Conservation (phyloP, 2,113 vertebrate species). For the Oryzias javanicus region DNA sequence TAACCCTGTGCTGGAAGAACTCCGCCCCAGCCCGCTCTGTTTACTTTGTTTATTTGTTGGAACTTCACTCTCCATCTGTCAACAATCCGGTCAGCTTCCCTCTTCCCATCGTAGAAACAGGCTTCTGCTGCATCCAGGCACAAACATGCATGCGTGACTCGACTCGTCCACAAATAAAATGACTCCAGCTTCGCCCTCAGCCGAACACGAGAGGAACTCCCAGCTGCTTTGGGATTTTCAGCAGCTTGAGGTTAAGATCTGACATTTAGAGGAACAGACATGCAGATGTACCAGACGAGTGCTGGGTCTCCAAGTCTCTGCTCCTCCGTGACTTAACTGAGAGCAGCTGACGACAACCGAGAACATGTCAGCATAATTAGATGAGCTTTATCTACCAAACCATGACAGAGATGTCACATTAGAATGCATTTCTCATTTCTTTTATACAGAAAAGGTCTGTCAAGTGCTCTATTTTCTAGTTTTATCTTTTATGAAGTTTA, state of each 20-base stretch:
- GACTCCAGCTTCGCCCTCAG: slow-evolving; percentile 48
- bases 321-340: background rate
- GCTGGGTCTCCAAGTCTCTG: background rate
- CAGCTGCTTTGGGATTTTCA: slow-evolving; percentile 62
- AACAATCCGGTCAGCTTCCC: slow-evolving; percentile 49
- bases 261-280: slow-evolving; percentile 25
- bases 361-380: too few species aligned
- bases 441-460: too few species aligned
- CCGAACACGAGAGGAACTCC: slow-evolving; percentile 55
- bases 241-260: slow-evolving; percentile 26
- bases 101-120: slow-evolving; percentile 48
- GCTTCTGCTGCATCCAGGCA: slow-evolving; percentile 46
- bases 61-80: slow-evolving; percentile 52
- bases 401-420: too few species aligned
- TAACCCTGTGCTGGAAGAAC: background rate
- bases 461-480: too few species aligned
- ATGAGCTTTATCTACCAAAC: too few species aligned
- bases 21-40: slow-evolving; percentile 13
- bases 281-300: slow-evolving; percentile 14
- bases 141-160: slow-evolving; percentile 63
- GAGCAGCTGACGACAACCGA: too few species aligned
- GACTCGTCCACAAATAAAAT: slow-evolving; percentile 51
- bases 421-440: too few species aligned
- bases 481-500: too few species aligned
- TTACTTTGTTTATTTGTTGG: slow-evolving; percentile 38